Base-by-base conservation (phyloP, 1,140 invertebrate species). In the Heliconius himera region DNA sequence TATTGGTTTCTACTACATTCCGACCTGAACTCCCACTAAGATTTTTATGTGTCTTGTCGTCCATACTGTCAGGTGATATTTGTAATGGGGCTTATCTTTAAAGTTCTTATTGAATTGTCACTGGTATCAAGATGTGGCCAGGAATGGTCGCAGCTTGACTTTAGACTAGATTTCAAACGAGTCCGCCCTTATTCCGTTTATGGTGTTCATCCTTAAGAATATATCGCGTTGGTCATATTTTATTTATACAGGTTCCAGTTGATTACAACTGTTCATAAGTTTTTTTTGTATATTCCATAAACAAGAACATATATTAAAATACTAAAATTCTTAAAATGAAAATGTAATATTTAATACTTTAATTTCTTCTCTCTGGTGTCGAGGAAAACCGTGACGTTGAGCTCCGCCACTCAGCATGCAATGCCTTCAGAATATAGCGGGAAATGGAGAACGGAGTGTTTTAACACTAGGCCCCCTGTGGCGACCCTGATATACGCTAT, bases 1-100 rank as follows among this genome's bases (percentile, higher is more conserved):
- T 85, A 82, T 87, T 84, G 83, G 85, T 83, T 86, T 87, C 81
- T 82, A 86, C 85, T 83, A 80, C 82, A 83, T 86, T 86, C 83
- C 86, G 81, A 75, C 56, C 71, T 74, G 78, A 83, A 85, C 84
- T 84, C 83, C 84, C 84, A 87, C 85, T 82, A 87, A 82, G 83
- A 85, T 87, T 88, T 84, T 86, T 89, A 87, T 87, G 84, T 83
- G 81, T 81, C 82, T 74, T 84, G 83, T 82, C 86, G 75, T 81
- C 86, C 79, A 84, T 84, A 79, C 83, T 84, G 86, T 83, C 84
- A 84, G 82, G 85, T 82, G 79, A 86, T 86, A 84, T 84, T 86
- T 84, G 83, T 84, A 86, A 84, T 86, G 77, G 85, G 74, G 76
- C 83, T 84, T 86, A 86, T 83, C 83, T 85, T 78, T 78, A 78